Base-by-base conservation (phyloP, 2,797 vertebrate genomes). In the Siniperca obscura region DNA sequence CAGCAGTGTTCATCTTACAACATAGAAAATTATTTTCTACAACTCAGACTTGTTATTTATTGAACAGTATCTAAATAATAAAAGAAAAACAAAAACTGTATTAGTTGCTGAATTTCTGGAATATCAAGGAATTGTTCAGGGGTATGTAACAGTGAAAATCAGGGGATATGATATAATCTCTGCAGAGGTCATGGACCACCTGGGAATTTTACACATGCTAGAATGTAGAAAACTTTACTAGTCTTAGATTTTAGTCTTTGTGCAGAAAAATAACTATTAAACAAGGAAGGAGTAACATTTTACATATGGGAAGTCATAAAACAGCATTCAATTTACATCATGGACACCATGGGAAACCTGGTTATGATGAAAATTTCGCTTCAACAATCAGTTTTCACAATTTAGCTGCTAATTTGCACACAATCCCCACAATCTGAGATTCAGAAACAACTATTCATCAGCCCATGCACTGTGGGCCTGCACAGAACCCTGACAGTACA, bases 321-420 rank as follows among this genome's bases (percentile, higher is more conserved):
- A 65, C 0, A 38, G 7, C 3, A 40, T 19, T 17, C 25, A 19
- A 55, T 74, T 22, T 17, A 17, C 46, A 34, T 44, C 25, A n/a
- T 0, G 11, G 38, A 34, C 27, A 59, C 27, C 5, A 5, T 2
- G 21, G 13, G 38, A 73, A 48, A 68, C 11, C 50, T 55, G 7
- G 2, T 36, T 17, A 42, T 57, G 5, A 27, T 22, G 9, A 72
- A 67, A 56, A 61, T 50, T 1, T 5, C 25, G n/a, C 67, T 27
- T 46, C 59, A 30, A 50, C 66, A 13, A 46, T 38, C 12, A 59
- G 7, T 27, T 65, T 70, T 59, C 44, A 73, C 56, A 73, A 50
- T 30, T 48, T 2, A 59, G 44, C 25, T 62, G 22, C 36, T 55
- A 25, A 60, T 70, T 75, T 56, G 55, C 72, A 50, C 76, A 36